Conservation (phyloP, 1,140 invertebrate species). For the Metaphire vulgaris region DNA sequence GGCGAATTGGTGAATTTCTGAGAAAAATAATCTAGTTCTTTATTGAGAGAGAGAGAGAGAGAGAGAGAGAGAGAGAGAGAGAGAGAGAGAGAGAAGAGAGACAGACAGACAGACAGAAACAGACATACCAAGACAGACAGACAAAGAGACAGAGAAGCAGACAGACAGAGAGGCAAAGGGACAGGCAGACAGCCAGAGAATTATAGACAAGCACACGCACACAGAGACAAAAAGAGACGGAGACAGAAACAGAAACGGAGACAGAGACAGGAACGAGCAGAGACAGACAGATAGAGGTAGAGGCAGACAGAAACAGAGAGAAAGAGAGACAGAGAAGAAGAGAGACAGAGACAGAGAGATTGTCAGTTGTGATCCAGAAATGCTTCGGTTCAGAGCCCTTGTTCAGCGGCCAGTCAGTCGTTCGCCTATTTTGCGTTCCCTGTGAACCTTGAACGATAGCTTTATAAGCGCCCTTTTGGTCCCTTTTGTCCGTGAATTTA, state of each 20-base stretch:
- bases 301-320: not conserved
- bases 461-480: too few species aligned
- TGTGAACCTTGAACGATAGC: too few species aligned
- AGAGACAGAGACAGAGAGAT: not conserved
- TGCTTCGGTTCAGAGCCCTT: too few species aligned
- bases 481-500: too few species aligned
- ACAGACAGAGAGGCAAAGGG: not conserved
- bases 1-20: not conserved
- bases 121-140: not conserved
- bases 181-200: not conserved
- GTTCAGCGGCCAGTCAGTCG: too few species aligned
- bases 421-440: too few species aligned
- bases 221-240: not conserved
- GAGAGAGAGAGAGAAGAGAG: not conserved
- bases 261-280: not conserved
- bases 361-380: too few species aligned
- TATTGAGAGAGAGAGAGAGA: not conserved
- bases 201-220: too few species aligned
- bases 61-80: not conserved
- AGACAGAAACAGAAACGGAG: not conserved
- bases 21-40: not conserved
- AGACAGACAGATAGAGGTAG: not conserved
- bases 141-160: not conserved
- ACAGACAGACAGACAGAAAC: not conserved
- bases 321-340: not conserved